Evolutionary conservation across 2,113 vertebrate genomes (phyloP), one percentile per base, ranked within the genome.

Genomic region (Cavia aperea): DNA sequence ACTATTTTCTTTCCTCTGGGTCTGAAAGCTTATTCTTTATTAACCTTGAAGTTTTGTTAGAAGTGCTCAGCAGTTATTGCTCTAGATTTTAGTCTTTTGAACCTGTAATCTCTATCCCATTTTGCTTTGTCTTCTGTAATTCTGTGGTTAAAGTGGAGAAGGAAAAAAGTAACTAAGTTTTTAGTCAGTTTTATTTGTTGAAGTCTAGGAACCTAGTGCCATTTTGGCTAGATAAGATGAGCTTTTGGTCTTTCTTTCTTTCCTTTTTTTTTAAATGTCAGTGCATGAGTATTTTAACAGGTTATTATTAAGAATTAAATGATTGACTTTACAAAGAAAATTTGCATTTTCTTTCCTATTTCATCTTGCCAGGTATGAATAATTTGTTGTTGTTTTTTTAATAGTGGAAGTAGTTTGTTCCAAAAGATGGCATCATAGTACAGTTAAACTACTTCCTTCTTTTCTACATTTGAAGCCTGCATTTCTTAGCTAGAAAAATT

Each of bases 401-500:
- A 58, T 21, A 87, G 24, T 92, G 54, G 89, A 89, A 90, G 24
- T 92, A 81, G 56, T 86, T 95, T 92, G 49, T 49, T 89, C 65
- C 89, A 49, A 94, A 89, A 88, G 78, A 56, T 92, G 54, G 10
- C 54, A 86, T 90, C 60, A 79, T 46, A 87, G 86, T 43, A 39
- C 36, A 90, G 21, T 88, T 90, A 94, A 93, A 92, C 33, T 93
- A 39, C 93, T 89, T 33, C 43, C 91, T 43, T 91, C 13, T 94
- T 21, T 94, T 93, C 33, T 10, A 5, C 94, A 56, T 93, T 95
- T 96, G 91, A 51, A 90, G 75, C 77, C 46, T 86, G 16, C 46
- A 89, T 94, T 81, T 36, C n/a, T 90, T 89, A 93, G 79, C 84
- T 43, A 84, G 72, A 88, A 89, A 60, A 96, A 46, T 96, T 83